Evolutionary conservation across 2,888 invertebrate genomes (phyloP).

Genomic region (Lissonota sp.): DNA sequence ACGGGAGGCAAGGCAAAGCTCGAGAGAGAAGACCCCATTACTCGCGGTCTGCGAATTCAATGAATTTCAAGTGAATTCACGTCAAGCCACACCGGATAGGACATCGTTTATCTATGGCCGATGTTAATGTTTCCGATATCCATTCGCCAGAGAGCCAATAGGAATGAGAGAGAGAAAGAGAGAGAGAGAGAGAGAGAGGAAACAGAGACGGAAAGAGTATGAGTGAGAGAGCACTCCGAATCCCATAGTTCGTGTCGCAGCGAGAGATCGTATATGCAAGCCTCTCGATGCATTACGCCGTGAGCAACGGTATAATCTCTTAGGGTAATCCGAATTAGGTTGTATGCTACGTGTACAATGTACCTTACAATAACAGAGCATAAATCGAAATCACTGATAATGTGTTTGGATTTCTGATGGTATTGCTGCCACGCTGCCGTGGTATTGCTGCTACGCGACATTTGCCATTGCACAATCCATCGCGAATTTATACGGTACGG

Average conservation of each 20-base stretch:
- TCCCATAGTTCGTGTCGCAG: constrained; percentile 30
- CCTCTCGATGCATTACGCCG: constrained; percentile 62
- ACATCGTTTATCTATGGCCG: constrained; percentile 62
- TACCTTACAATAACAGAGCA: constrained; percentile 77
- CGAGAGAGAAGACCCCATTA: constrained; percentile 40
- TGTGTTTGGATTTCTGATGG: constrained; percentile 59
- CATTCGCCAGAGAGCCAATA: constrained; percentile 55
- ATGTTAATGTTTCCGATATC: constrained; percentile 67
- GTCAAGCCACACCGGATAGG: constrained; percentile 54
- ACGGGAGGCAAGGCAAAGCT: constrained; percentile 15
- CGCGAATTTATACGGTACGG: constrained; percentile 15
- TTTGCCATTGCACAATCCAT: constrained; percentile 24
- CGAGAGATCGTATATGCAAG: constrained; percentile 27
- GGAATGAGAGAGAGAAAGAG: constrained; percentile 40
- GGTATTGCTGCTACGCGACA: constrained; percentile 17
- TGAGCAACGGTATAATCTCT: constrained; percentile 73
- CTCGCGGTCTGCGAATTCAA: constrained; percentile 56
- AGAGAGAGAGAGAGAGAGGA: constrained; percentile 46
- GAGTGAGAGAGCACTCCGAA: constrained; percentile 14
- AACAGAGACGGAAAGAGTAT: constrained; percentile 8
- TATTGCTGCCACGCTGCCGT: constrained; percentile 20
- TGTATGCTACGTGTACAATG: constrained; percentile 71
- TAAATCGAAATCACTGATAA: constrained; percentile 78
- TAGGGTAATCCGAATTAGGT: constrained; percentile 76
- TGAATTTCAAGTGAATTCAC: constrained; percentile 63